Evolutionary conservation across 2,888 invertebrate genomes (phyloP), one percentile per base, ranked within the genome.

Genomic region (Cremastobaeus sp.): DNA sequence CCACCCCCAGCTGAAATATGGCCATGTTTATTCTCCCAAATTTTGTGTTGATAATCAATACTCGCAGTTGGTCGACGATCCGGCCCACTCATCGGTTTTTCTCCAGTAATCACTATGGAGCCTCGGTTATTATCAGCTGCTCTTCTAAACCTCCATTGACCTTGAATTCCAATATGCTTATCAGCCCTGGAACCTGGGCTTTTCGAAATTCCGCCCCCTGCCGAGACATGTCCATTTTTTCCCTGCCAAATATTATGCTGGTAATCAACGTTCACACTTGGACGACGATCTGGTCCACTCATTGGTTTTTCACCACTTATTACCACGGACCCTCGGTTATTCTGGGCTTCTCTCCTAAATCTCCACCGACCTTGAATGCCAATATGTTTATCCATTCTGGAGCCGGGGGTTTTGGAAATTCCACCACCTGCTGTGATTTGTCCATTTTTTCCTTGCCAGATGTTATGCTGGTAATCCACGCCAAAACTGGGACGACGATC

Each of bases 281-380:
- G 77, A 12, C 65, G 50, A 15, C 71, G 57, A 28, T 71, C 71
- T 1, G 75, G 75, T 5, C 74, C 74, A 47, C 65, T 71, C 64
- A 69, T 43, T 25, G 74, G 72, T 39, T 74, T 43, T 6, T 71
- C 21, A 2, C 43, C 62, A 5, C 14, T 17, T 6, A 57, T n/a
- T 6, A 20, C 43, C 12, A 74, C n/a, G 1, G 71, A 71, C 1
- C 68, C 71, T 18, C 43, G 59, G 4, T 64, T 62, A 39, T 64
- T 74, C n/a, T n/a, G n/a, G 1, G 57, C 69, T 54, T 74, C 60
- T 5, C 70, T 57, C 43, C 45, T 59, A 21, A 50, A 64, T 15
- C 70, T 55, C 37, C 34, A 69, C 4, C 25, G 9, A 39, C 76
- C 77, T 43, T 78, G 76, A 14, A 79, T 28, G 48, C 78, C 79